These are phyloP conservation scores for Melanocharis versteri DNA, from an alignment of 2,113 vertebrate genomes.

Conservation along the genomic window DNA sequence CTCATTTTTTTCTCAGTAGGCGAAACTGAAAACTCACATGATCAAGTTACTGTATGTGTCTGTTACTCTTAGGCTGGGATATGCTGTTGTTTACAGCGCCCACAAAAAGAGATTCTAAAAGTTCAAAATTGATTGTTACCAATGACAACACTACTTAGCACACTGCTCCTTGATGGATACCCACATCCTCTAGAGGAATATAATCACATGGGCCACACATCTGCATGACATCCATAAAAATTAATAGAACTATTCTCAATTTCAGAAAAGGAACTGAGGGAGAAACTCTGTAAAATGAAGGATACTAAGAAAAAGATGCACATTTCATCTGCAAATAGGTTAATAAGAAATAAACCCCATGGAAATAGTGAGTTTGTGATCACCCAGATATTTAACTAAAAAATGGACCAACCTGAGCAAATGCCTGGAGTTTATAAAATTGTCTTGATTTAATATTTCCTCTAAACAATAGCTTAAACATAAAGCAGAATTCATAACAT, in stretches of 20 bases:
- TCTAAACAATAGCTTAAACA: background rate
- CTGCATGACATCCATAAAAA: background rate
- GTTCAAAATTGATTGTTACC: background rate
- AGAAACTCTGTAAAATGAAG: background rate
- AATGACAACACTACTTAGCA: background rate
- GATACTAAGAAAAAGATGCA: background rate
- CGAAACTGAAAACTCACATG: background rate
- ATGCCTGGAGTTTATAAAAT: background rate
- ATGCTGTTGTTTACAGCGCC: background rate
- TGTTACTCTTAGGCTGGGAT: background rate
- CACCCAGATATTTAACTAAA: background rate
- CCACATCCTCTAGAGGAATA: background rate
- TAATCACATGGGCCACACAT: background rate
- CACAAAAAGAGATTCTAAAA: background rate
- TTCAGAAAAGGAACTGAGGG: background rate
- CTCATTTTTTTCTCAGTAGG: background rate
- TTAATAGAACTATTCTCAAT: background rate
- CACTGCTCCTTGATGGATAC: background rate
- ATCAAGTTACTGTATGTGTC: background rate
- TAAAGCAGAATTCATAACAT: background rate
- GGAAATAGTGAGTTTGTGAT: background rate
- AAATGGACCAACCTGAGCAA: background rate
- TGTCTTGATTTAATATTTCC: background rate
- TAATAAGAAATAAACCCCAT: background rate
- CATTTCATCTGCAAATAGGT: background rate